Evolutionary conservation across 2,113 vertebrate species (phyloP), one percentile per base, ranked within the genome.

Genomic region (Holacanthus passer): DNA sequence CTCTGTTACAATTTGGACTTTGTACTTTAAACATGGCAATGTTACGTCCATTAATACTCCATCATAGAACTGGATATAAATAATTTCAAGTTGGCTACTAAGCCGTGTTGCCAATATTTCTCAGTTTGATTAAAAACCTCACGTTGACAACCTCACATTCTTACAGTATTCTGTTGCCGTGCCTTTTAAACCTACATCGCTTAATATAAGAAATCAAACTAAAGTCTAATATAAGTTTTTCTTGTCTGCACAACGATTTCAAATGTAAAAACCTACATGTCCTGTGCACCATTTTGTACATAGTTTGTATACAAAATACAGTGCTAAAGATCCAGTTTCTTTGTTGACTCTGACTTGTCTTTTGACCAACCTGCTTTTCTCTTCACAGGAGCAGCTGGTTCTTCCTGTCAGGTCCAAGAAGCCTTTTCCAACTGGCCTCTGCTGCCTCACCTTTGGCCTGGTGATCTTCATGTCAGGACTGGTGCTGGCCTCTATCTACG

Each of bases 371-470:
- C 16, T 24, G 1, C 19, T 72, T 27, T 72, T 86, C 12, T 83
- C 62, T 56, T 75, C 27, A 68, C 95, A 98, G 92, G 95, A 93
- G 52, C 95, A 96, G 64, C 78, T 89, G n/a, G 91, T 82, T 82
- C 93, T 93, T 1, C 78, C 37, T n/a, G 87, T 91, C 37, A 90
- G 87, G 82, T 69, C 93, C 83, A 96, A 94, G 89, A 96, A 93
- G 81, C 88, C 95, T 29, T 96, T 93, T 0, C 90, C 96, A 77
- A 95, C 93, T 0, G 91, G 96, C 7, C 91, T 97, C 50, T 98
- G 96, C 92, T 98, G 96, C 93, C 93, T 98, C 87, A 96, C 94
- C 6, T 93, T 97, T 83, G 96, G 96, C 24, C 87, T 98, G 55
- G 94, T 96, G 0, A 92, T 97, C 20, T 94, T 99, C 90, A 94